phyloP scores from a whole-genome alignment of 2,888 invertebrate species.

The Autographa pulchrina region DNA sequence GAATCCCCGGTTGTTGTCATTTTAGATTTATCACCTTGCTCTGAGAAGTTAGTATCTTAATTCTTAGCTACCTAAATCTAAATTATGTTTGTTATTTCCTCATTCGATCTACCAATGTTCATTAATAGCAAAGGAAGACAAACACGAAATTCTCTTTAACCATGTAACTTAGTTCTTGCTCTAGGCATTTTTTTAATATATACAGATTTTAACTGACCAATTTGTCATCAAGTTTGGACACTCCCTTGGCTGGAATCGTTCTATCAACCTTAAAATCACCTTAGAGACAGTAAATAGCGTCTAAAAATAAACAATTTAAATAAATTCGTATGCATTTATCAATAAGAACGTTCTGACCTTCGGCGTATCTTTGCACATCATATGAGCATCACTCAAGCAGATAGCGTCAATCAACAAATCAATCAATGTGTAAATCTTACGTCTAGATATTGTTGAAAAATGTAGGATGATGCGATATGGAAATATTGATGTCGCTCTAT shows the following conservation, averaged over 20 bases:
- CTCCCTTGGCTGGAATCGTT: neutral
- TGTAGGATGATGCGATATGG: slow-evolving; percentile 19
- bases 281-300: neutral
- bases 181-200: too few relatives aligned
- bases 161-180: too few relatives aligned
- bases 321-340: slow-evolving; percentile 31
- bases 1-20: too few relatives aligned
- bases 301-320: neutral
- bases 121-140: too few relatives aligned
- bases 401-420: slow-evolving; percentile 63
- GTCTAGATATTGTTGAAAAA: slow-evolving; percentile 47
- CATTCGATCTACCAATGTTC: too few relatives aligned
- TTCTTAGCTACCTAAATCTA: too few relatives aligned
- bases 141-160: too few relatives aligned
- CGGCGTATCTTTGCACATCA: slow-evolving; percentile 38
- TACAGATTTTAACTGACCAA: too few relatives aligned
- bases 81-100: too few relatives aligned
- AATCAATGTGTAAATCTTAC: slow-evolving; percentile 57
- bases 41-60: too few relatives aligned
- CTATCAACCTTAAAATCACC: slow-evolving; percentile 7
- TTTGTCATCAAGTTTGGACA: neutral
- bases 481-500: neutral
- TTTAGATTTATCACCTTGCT: too few relatives aligned
- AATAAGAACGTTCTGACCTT: slow-evolving; percentile 28
- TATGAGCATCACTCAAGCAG: slow-evolving; percentile 44